A percentile compares a stretch with the other conserved stretches of the same genome.
Evolutionary conservation across 1,140 invertebrate genomes (phyloP).

Genomic region (Mercenaria mercenaria): DNA sequence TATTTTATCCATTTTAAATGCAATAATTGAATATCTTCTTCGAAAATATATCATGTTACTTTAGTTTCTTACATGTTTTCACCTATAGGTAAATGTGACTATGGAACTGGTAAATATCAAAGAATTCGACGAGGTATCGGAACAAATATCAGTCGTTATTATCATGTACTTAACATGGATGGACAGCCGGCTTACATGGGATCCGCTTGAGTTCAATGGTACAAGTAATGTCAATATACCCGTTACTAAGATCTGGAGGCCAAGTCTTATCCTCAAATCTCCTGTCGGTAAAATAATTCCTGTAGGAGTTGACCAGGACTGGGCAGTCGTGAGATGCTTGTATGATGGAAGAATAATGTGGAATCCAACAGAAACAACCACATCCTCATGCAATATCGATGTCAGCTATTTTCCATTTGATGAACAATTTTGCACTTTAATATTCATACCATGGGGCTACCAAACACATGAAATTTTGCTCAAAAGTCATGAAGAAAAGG

Average conservation of each 20-base stretch:
- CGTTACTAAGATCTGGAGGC: not conserved
- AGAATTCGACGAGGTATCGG: conserved; percentile 38
- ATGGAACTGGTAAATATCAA: conserved; percentile 4
- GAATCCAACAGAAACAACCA: not conserved
- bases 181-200: not conserved
- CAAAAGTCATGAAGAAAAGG: not conserved
- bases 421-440: not conserved
- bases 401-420: conserved; percentile 10
- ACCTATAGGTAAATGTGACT: conserved; percentile 2
- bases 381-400: not conserved
- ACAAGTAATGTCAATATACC: not conserved
- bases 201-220: not conserved
- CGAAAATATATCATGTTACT: too few species aligned
- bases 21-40: too few species aligned
- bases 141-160: not conserved
- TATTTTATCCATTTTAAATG: too few species aligned
- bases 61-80: not conserved
- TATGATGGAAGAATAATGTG: not conserved
- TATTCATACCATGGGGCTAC: not conserved
- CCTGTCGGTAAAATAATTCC: not conserved
- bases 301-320: not conserved
- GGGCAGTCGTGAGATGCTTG: not conserved
- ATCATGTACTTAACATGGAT: not conserved
- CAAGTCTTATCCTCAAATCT: not conserved
- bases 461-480: not conserved